Evolutionary conservation across 2,888 invertebrate species (phyloP).

Genomic region (Ametastegia equiseti): DNA sequence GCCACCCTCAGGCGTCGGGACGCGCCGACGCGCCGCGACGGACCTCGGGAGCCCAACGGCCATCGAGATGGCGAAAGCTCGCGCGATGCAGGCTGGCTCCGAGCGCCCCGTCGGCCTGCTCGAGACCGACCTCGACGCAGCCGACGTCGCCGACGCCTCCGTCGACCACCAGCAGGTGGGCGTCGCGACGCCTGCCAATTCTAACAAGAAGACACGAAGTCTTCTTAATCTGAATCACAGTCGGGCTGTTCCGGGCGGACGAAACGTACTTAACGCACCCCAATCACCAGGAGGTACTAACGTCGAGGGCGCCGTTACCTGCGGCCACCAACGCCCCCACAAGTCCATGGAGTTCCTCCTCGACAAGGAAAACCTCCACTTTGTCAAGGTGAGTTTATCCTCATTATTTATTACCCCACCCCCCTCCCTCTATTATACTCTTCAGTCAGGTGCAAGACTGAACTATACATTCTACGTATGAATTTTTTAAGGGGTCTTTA

Average conservation of each 20-base stretch:
- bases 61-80: slow-evolving; percentile 75
- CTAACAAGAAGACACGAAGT: slow-evolving; percentile 81
- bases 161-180: slow-evolving; percentile 75
- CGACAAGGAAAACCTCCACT: slow-evolving; percentile 94
- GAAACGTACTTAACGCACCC: slow-evolving; percentile 59
- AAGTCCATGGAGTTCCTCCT: slow-evolving; percentile 97
- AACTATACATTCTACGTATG: background rate
- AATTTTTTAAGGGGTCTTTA: background rate
- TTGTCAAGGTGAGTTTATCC: slow-evolving; percentile 86
- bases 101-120: slow-evolving; percentile 87
- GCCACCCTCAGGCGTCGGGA: slow-evolving; percentile 56
- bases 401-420: background rate
- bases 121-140: slow-evolving; percentile 93
- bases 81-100: slow-evolving; percentile 74
- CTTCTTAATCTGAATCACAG: slow-evolving; percentile 80
- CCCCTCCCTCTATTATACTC: background rate
- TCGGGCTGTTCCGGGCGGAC: slow-evolving; percentile 70
- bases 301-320: slow-evolving; percentile 76
- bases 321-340: slow-evolving; percentile 80
- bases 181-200: slow-evolving; percentile 65
- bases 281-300: slow-evolving; percentile 75
- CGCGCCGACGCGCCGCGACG: slow-evolving; percentile 76
- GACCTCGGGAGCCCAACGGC: slow-evolving; percentile 74
- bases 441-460: background rate
- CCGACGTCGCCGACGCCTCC: slow-evolving; percentile 75